These are phyloP conservation scores for Papilio demoleus DNA, from an alignment of 2,888 invertebrate genomes.

Conservation along the genomic window DNA sequence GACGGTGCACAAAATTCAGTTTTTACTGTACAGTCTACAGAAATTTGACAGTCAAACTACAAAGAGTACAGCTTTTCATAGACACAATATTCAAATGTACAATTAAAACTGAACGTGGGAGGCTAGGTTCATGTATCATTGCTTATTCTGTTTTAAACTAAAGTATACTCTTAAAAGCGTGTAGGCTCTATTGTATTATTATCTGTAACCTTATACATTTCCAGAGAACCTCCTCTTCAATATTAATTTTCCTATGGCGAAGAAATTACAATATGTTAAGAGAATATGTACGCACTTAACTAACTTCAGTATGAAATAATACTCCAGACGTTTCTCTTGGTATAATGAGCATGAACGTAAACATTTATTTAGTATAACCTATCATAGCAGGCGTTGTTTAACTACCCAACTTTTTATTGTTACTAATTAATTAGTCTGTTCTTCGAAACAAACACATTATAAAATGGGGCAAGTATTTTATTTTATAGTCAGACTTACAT, in stretches of 20 bases:
- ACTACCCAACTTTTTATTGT: constrained; percentile 17
- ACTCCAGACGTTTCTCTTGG: neutral
- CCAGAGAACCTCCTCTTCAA: neutral
- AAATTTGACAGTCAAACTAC: no score
- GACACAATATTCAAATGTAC: no score
- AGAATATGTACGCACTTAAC: constrained; percentile 7
- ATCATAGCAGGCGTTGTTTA: constrained; percentile 18
- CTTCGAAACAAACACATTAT: neutral
- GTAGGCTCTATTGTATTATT: no score
- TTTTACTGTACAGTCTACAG: no score
- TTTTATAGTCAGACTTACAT: neutral
- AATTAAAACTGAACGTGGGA: no score
- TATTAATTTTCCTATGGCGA: constrained; percentile 9
- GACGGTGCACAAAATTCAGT: no score
- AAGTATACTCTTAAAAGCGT: no score
- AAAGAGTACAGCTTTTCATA: no score
- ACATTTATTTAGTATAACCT: constrained; percentile 19
- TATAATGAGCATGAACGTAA: neutral
- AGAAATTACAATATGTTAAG: constrained; percentile 8
- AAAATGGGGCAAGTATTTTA: neutral
- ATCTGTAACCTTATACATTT: neutral
- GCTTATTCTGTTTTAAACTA: no score
- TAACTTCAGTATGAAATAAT: constrained; percentile 14
- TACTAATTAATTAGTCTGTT: constrained; percentile 9
- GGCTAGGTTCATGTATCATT: no score